Evolutionary conservation across 1,140 invertebrate genomes (phyloP).

Genomic region (Drosophila pseudoananassae): DNA sequence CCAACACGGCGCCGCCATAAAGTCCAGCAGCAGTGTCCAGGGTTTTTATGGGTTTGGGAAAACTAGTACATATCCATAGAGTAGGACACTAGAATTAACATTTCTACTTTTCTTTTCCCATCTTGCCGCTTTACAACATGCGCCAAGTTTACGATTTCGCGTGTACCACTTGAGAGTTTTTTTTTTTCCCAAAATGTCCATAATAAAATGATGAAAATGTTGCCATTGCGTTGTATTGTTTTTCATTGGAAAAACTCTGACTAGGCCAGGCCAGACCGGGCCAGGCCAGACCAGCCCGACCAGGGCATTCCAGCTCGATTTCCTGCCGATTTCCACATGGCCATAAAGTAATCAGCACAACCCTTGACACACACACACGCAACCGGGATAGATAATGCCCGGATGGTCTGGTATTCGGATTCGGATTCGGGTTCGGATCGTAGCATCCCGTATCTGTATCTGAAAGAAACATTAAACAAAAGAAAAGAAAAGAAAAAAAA

Average conservation of each 20-base stretch:
- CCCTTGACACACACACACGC: conserved; percentile 71
- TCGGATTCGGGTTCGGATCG: not conserved
- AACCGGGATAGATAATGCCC: conserved; percentile 35
- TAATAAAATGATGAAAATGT: conserved; percentile 61
- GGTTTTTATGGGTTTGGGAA: conserved; percentile 33
- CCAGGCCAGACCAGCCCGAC: not conserved
- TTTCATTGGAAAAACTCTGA: conserved; percentile 57
- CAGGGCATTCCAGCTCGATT: conserved; percentile 40
- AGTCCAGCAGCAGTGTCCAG: conserved; percentile 9
- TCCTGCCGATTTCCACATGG: conserved; percentile 78
- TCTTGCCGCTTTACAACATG: conserved; percentile 66
- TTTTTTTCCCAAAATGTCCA: conserved; percentile 17
- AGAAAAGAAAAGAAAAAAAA: not conserved
- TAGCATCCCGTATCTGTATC: conserved; percentile 17
- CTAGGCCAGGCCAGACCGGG: not conserved
- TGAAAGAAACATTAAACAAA: conserved; percentile 8
- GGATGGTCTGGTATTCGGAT: not conserved
- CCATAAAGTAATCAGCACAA: conserved; percentile 77
- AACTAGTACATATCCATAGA: too few relatives aligned
- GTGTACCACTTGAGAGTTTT: conserved; percentile 53
- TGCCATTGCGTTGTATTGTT: conserved; percentile 29
- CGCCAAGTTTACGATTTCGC: conserved; percentile 71
- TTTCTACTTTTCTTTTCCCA: conserved; percentile 20
- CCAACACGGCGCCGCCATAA: conserved; percentile 20
- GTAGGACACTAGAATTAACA: not conserved